phyloP scores from a whole-genome alignment of 2,797 vertebrate species.

The Perodicticus potto region DNA sequence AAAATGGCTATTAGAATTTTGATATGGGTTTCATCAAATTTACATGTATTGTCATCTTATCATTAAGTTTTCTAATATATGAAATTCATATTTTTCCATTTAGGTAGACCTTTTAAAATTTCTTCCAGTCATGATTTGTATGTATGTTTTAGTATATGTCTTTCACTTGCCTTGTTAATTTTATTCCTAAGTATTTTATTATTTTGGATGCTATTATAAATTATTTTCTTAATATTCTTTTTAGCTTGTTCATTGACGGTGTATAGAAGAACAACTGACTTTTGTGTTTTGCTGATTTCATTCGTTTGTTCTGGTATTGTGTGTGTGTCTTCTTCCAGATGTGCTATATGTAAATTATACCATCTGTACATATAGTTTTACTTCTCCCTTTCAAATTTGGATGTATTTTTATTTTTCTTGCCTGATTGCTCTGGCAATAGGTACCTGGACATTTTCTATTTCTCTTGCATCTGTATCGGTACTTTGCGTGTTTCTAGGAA shows the following conservation, averaged over 20 bases:
- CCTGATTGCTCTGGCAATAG: not conserved
- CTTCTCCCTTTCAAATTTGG: not conserved
- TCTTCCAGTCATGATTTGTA: not conserved
- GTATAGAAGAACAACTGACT: not conserved
- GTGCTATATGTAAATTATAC: not conserved
- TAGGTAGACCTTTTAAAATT: not conserved
- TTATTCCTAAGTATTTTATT: slow-evolving; percentile 38
- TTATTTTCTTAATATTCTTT: not conserved
- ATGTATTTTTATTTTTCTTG: not conserved
- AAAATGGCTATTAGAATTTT: not conserved
- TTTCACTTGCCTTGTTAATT: not conserved
- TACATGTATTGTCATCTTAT: not conserved
- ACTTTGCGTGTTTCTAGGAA: slow-evolving; percentile 19
- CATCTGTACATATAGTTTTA: not conserved
- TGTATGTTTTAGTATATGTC: not conserved
- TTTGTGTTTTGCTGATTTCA: not conserved
- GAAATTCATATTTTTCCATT: not conserved
- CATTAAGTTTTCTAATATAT: not conserved
- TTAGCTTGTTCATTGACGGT: not conserved
- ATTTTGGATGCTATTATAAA: not conserved
- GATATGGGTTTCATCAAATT: not conserved
- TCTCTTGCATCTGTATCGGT: not conserved
- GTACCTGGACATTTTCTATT: not conserved
- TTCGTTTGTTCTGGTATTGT: not conserved
- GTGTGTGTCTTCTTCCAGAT: not conserved